phyloP scores from a whole-genome alignment of 2,888 invertebrate species.

The Congeria kusceri region DNA sequence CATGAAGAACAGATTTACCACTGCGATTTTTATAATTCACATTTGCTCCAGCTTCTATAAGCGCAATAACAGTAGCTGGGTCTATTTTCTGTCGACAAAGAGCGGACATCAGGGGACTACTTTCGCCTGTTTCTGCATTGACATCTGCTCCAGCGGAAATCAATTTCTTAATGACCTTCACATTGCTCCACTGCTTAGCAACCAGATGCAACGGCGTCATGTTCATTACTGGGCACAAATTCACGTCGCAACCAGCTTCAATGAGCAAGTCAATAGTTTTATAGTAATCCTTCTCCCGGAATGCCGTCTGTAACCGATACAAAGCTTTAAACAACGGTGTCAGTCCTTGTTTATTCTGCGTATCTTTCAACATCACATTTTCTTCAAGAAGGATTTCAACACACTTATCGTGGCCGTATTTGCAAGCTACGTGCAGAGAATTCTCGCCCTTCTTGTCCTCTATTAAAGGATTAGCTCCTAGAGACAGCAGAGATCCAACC shows the following conservation, averaged over 20 bases:
- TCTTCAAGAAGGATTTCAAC: conserved; percentile 68
- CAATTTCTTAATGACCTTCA: conserved; percentile 68
- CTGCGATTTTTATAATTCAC: conserved; percentile 69
- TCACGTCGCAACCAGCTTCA: conserved; percentile 73
- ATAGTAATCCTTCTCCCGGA: conserved; percentile 65
- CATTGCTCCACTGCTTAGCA: conserved; percentile 77
- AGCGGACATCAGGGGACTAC: conserved; percentile 72
- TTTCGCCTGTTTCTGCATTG: conserved; percentile 67
- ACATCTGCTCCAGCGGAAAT: conserved; percentile 75
- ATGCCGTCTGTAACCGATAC: conserved; percentile 69
- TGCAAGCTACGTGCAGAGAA: conserved; percentile 75
- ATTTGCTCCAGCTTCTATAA: conserved; percentile 77
- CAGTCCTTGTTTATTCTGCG: conserved; percentile 74
- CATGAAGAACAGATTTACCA: conserved; percentile 75
- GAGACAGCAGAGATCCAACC: conserved; percentile 65
- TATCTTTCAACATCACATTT: conserved; percentile 64
- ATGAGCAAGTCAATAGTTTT: conserved; percentile 70
- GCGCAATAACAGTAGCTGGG: conserved; percentile 67
- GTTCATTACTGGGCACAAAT: conserved; percentile 70
- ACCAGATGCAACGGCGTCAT: conserved; percentile 79
- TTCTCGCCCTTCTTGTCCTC: conserved; percentile 72
- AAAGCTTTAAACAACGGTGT: conserved; percentile 76
- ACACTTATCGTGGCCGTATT: conserved; percentile 72
- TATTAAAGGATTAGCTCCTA: conserved; percentile 69
- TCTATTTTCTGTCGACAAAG: conserved; percentile 69